Evolutionary conservation across 1,140 invertebrate species (phyloP).

Genomic region (Geopemphigus sp.): DNA sequence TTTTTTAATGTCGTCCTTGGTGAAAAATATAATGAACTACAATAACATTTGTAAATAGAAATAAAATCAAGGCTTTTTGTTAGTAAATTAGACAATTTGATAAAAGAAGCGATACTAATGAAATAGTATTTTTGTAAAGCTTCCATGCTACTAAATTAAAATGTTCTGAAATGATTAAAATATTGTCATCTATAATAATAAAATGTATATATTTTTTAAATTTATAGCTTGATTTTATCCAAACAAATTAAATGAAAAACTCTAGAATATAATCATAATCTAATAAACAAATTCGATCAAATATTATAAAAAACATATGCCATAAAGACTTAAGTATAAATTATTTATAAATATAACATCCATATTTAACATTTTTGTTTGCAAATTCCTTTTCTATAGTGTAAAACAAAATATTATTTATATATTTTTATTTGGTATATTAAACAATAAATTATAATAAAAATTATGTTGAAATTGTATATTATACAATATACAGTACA

Average conservation of each 20-base stretch:
- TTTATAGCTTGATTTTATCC: not conserved
- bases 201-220: not conserved
- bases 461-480: too few relatives aligned
- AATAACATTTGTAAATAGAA: not conserved
- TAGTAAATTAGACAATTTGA: not conserved
- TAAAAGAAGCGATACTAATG: constrained; percentile 22
- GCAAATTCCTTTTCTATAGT: too few relatives aligned
- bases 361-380: too few relatives aligned
- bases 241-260: not conserved
- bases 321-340: too few relatives aligned
- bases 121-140: constrained; percentile 35
- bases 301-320: too few relatives aligned
- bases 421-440: too few relatives aligned
- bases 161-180: not conserved
- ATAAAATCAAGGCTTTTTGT: not conserved
- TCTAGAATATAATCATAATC: too few relatives aligned
- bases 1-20: not conserved
- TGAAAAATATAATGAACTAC: not conserved
- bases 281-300: too few relatives aligned
- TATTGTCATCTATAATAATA: constrained; percentile 1
- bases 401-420: too few relatives aligned
- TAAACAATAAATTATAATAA: too few relatives aligned
- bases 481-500: too few relatives aligned
- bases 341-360: too few relatives aligned
- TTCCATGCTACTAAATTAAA: not conserved